Evolutionary conservation across 1,140 invertebrate genomes (phyloP), one percentile per base, ranked within the genome.

Genomic region (Medauroidea extradentata): DNA sequence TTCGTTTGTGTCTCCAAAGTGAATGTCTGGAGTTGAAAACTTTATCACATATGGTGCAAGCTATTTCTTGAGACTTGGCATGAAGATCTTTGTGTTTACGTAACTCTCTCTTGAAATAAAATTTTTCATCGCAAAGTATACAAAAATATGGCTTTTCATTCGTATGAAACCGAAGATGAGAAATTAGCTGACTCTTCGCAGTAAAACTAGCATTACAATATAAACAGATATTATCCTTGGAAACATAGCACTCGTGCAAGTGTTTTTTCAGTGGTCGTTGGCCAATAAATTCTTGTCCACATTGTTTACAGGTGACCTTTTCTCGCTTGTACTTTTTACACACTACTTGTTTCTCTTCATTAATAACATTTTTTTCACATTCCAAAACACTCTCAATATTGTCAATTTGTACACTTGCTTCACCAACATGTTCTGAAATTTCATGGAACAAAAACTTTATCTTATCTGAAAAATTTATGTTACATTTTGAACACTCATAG

Each of bases 61-160:
- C 44, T n/a, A 55, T 18, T 11, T 4, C 29, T 34, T 34, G 29
- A 19, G 53, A 55, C 41, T 55, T 55, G 9, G 41, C 4, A 9
- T 55, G 29, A 24, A n/a, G 25, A 9, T 25, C 3, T 24, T 44
- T 57, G 18, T 57, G 56, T 38, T 41, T 27, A 3, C 38, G 25
- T 16, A 57, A 41, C 11, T 49, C 44, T 49, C 44, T 57, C 42
- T 57, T 57, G 46, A 57, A 57, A 18, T 49, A 24, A 18, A 57
- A 57, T 21, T 11, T 49, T 14, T 19, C 44, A 16, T 19, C 38
- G 16, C 56, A 57, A 8, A 24, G 25, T 21, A 18, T n/a, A 34
- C 56, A 57, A 13, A 14, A 38, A 41, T 39, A 57, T n/a, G 56
- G 56, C 23, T 57, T 57, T 51, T 57, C 56, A 25, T 57, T 44